Base-by-base conservation (phyloP, 2,113 vertebrate genomes). In the Pedionomus torquatus region DNA sequence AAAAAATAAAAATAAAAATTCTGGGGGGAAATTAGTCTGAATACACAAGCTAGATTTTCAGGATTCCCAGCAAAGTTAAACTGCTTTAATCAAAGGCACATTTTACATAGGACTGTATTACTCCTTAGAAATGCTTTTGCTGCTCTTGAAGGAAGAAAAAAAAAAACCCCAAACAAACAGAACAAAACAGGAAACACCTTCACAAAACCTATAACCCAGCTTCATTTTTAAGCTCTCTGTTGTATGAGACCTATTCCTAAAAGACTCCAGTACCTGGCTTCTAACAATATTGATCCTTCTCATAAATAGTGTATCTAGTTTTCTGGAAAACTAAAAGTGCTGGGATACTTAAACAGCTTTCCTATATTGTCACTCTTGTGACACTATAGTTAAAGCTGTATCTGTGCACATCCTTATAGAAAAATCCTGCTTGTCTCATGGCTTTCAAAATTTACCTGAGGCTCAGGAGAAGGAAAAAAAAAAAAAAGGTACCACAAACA, bases 11-110 rank as follows among this genome's bases (percentile, higher is more conserved):
- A 46, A 46, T 46, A 18, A 90, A 51, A 96, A 97, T 91, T 96
- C 96, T 94, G 90, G 44, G 35, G 91, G 96, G 96, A 97, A 98
- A 98, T 97, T 95, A 97, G 89, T 77, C 80, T 90, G 84, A 96
- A 97, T 84, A 65, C 21, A 97, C 94, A 97, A 93, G 75, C 41
- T 80, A 94, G 93, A 82, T 57, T 58, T 92, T 95, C 70, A 92
- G 26, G 68, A 89, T 48, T 90, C 93, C 37, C 83, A 86, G 77
- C 58, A 85, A 98, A 97, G 86, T 94, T 93, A 87, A 96, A 96
- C 23, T 79, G 90, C 86, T 96, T 84, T 94, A 86, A 83, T 90
- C 31, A 91, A 49, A 95, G 33, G 60, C 4, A 31, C 78, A 44
- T 54, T 85, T 91, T 80, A 93, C 41, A 44, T 61, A 89, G 19